These are phyloP conservation scores for Apolygus lucorum DNA, from an alignment of 1,140 invertebrate genomes.

Conservation along the genomic window DNA sequence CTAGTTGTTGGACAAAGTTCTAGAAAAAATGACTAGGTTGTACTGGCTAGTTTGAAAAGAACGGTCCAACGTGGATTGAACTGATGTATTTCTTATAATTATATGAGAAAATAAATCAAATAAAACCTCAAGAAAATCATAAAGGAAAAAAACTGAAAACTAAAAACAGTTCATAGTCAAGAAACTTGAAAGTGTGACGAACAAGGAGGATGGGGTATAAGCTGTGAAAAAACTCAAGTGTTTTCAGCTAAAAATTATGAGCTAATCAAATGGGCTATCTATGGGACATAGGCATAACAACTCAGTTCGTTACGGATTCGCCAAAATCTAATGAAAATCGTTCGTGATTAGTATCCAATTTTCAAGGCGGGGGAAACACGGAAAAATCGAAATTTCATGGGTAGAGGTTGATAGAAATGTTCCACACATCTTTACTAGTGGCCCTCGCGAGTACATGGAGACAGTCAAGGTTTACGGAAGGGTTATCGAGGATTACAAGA, in stretches of 20 bases:
- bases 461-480: too few relatives aligned
- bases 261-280: conserved; percentile 12
- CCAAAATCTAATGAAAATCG: too few relatives aligned
- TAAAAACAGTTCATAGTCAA: neutral
- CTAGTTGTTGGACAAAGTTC: neutral
- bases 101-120: neutral
- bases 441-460: too few relatives aligned
- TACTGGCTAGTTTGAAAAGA: neutral
- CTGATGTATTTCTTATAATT: neutral
- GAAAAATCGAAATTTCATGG: too few relatives aligned
- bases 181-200: neutral
- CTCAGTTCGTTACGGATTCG: too few relatives aligned
- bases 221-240: conserved; percentile 4
- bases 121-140: neutral
- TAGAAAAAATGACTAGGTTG: neutral
- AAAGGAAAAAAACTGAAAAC: neutral
- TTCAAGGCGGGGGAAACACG: too few relatives aligned
- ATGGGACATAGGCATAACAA: conserved; percentile 8
- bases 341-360: too few relatives aligned
- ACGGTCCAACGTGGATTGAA: conserved; percentile 7
- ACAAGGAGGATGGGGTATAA: neutral
- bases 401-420: too few relatives aligned
- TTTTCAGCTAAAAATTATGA: conserved; percentile 1
- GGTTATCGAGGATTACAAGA: too few relatives aligned
- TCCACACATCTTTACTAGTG: too few relatives aligned